Percentiles rank a stretch among this genome's conserved stretches.
Evolutionary conservation across 2,797 vertebrate genomes (phyloP).

Genomic region (Amblyopsis hoosieri): DNA sequence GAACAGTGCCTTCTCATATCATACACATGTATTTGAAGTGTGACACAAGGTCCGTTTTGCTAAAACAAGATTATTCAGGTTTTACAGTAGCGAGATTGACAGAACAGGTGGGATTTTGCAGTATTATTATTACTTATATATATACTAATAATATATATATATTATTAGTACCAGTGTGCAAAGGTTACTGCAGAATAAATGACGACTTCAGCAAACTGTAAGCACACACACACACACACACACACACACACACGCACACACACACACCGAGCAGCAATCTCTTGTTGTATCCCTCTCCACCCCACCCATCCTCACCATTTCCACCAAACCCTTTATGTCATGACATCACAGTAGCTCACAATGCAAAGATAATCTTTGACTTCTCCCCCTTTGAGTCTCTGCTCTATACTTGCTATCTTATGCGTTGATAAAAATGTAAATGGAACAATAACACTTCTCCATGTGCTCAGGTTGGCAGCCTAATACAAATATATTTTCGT

Average conservation of each 20-base stretch:
- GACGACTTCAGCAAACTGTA: not conserved
- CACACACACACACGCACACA: conserved; percentile 21
- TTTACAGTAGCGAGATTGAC: no score
- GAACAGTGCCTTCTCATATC: no score
- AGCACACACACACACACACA: conserved; percentile 11
- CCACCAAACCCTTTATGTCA: conserved; percentile 75
- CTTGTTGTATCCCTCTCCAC: conserved; percentile 38
- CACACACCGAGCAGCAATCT: conserved; percentile 20
- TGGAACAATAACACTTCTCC: conserved; percentile 77
- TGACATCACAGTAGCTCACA: conserved; percentile 69
- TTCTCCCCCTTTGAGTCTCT: conserved; percentile 55
- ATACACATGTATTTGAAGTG: no score
- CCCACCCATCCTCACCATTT: conserved; percentile 47
- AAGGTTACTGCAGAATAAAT: no score
- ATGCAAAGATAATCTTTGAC: conserved; percentile 75
- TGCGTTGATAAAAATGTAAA: conserved; percentile 77
- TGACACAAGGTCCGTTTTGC: no score
- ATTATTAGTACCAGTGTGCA: no score
- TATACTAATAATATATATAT: no score
- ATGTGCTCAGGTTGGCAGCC: conserved; percentile 69
- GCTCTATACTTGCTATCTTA: conserved; percentile 66
- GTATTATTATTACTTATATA: no score
- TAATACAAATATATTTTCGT: conserved; percentile 71
- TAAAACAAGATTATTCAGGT: no score
- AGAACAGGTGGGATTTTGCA: no score